These are phyloP conservation scores for Agrotis exclamationis DNA, from an alignment of 2,888 invertebrate species.

Conservation along the genomic window DNA sequence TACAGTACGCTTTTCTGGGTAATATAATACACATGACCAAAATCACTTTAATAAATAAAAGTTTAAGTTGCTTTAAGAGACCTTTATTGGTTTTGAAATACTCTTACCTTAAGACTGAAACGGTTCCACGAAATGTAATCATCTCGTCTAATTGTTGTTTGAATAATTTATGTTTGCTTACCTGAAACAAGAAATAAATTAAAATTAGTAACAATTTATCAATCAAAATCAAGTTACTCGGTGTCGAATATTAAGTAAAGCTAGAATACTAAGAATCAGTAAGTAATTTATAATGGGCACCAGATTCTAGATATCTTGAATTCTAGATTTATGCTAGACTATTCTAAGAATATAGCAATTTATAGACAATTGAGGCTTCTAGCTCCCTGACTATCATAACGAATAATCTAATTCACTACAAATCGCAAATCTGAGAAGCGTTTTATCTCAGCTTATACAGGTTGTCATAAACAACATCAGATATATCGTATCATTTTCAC, in stretches of 20 bases:
- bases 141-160: neutral
- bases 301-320: no score
- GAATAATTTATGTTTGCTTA: constrained; percentile 63
- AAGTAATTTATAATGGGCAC: no score
- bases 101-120: neutral
- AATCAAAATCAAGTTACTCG: neutral
- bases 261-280: neutral
- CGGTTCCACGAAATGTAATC: neutral
- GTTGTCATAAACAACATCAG: constrained; percentile 55
- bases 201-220: neutral
- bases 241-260: no score
- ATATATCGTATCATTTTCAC: constrained; percentile 61
- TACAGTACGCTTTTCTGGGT: neutral
- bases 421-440: constrained; percentile 41
- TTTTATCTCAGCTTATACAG: constrained; percentile 41
- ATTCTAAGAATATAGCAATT: neutral
- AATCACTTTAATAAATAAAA: neutral
- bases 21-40: neutral
- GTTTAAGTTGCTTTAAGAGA: neutral
- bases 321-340: no score
- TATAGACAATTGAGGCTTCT: neutral
- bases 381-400: neutral
- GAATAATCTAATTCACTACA: constrained; percentile 36
- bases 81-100: neutral
- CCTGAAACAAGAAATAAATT: constrained; percentile 74